These are phyloP conservation scores for Stramonita haemastoma DNA, from an alignment of 2,888 invertebrate genomes.

Conservation along the genomic window DNA sequence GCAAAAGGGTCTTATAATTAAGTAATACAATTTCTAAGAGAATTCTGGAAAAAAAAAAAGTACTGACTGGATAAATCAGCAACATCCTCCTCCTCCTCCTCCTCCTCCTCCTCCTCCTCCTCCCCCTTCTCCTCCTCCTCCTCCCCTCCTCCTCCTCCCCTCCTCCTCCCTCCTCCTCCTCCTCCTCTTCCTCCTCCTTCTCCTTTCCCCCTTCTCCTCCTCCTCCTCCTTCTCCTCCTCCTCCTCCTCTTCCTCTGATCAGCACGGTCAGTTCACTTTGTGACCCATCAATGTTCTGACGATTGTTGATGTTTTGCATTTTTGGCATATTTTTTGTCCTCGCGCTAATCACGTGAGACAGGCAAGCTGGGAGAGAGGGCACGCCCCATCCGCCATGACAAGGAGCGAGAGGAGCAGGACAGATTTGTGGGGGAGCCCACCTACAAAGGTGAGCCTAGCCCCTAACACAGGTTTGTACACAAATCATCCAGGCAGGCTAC, in stretches of 20 bases:
- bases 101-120: not conserved
- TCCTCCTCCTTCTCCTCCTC: not conserved
- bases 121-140: not conserved
- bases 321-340: not conserved
- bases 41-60: too few species aligned
- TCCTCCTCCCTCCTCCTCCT: not conserved
- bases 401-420: slow-evolving; percentile 61
- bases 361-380: slow-evolving; percentile 37
- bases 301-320: too few species aligned
- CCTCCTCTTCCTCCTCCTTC: not conserved
- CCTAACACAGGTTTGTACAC: not conserved
- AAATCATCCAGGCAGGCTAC: too few species aligned
- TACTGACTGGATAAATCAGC: too few species aligned
- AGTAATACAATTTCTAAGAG: too few species aligned
- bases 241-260: too few species aligned
- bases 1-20: too few species aligned
- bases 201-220: too few species aligned
- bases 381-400: slow-evolving; percentile 61
- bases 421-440: slow-evolving; percentile 77
- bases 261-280: too few species aligned
- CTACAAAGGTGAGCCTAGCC: slow-evolving; percentile 70
- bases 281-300: too few species aligned
- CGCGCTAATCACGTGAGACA: not conserved
- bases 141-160: not conserved
- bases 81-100: not conserved